Conservation (phyloP, 2,113 vertebrate species). For the Myotis davidii region DNA sequence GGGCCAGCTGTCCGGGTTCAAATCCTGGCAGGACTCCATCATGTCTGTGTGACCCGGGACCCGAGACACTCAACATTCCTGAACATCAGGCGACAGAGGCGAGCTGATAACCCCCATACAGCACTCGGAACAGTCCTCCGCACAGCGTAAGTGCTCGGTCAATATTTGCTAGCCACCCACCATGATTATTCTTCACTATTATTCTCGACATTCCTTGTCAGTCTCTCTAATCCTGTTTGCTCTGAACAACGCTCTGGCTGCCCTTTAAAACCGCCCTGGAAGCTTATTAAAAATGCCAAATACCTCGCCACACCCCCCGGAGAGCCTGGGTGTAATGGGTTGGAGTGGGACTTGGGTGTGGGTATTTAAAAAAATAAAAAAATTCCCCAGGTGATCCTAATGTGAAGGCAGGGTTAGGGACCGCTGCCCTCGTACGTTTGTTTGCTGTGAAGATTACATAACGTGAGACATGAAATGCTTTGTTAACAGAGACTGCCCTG, state of each 20-base stretch:
- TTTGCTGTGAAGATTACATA: neutral
- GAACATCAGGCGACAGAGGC: neutral
- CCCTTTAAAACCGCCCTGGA: neutral
- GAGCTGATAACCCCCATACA: neutral
- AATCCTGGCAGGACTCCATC: neutral
- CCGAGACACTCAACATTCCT: constrained; percentile 65
- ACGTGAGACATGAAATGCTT: neutral
- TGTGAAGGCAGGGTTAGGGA: neutral
- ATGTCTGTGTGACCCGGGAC: neutral
- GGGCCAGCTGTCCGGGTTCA: neutral
- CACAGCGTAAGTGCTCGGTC: neutral
- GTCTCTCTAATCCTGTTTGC: constrained; percentile 55
- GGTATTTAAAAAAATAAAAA: neutral
- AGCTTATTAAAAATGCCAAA: constrained; percentile 26
- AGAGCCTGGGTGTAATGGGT: neutral
- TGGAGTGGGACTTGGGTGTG: neutral
- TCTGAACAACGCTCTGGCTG: neutral
- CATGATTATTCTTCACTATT: neutral
- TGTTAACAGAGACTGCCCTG: neutral
- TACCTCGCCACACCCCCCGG: neutral
- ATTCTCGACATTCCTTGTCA: constrained; percentile 22
- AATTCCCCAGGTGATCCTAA: neutral
- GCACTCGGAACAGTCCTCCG: neutral
- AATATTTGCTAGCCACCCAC: constrained; percentile 57
- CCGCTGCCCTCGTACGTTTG: no score